These are phyloP conservation scores for Baccha elongata DNA, from an alignment of 2,888 invertebrate species.

Conservation along the genomic window DNA sequence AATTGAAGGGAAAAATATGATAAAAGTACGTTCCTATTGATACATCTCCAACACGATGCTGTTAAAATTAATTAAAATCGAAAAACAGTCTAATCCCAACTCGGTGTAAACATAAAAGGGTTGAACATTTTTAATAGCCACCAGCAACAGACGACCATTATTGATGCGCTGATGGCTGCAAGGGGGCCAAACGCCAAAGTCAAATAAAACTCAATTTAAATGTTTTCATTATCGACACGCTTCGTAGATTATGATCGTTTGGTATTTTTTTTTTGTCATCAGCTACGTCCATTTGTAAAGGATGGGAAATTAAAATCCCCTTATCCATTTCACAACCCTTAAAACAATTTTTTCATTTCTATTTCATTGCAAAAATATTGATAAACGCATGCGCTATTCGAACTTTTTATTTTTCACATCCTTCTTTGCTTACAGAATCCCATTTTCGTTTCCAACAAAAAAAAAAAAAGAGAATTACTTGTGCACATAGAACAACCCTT, in stretches of 20 bases:
- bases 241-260: conserved; percentile 68
- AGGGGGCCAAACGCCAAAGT: conserved; percentile 59
- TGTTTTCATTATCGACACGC: conserved; percentile 73
- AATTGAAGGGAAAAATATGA: too few relatives aligned
- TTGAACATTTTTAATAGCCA: conserved; percentile 50
- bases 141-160: conserved; percentile 7
- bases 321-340: conserved; percentile 20
- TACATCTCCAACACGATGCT: not conserved
- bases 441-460: not conserved
- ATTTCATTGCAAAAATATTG: conserved; percentile 61
- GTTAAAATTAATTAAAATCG: conserved; percentile 64
- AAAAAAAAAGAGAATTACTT: conserved; percentile 32
- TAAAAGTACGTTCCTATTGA: too few relatives aligned
- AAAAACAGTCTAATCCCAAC: conserved; percentile 62
- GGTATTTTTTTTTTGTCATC: conserved; percentile 56
- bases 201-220: conserved; percentile 73
- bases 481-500: conserved; percentile 54
- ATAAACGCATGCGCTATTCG: conserved; percentile 58
- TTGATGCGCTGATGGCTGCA: not conserved
- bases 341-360: conserved; percentile 14
- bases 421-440: not conserved
- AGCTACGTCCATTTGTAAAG: conserved; percentile 61
- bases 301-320: conserved; percentile 51
- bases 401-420: conserved; percentile 9
- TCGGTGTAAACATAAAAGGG: conserved; percentile 42